phyloP scores from a whole-genome alignment of 2,888 invertebrate species.

The Pristionchus japonicus region DNA sequence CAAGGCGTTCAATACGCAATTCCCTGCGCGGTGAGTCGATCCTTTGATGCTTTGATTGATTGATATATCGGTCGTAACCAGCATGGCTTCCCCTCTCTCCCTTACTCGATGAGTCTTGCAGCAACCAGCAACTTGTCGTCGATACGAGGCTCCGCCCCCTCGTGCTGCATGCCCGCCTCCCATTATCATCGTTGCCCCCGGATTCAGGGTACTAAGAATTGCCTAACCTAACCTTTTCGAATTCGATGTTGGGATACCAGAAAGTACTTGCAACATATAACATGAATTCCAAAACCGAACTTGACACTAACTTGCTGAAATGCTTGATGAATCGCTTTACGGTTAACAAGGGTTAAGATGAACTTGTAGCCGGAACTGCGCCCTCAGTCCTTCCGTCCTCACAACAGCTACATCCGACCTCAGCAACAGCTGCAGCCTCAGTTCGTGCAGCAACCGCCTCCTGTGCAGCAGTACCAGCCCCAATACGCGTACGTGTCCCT shows the following conservation, averaged over 20 bases:
- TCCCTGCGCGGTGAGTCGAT: conserved; percentile 34
- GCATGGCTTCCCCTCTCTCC: neutral
- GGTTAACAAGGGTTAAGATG: neutral
- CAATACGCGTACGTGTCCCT: neutral
- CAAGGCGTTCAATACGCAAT: neutral
- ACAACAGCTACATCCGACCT: conserved; percentile 44
- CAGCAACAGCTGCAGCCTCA: neutral
- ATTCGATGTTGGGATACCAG: no score
- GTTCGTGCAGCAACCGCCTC: neutral
- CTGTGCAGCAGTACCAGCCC: neutral
- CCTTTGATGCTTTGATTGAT: neutral
- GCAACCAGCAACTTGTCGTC: conserved; percentile 32
- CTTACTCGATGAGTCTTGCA: conserved; percentile 2
- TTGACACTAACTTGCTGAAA: neutral
- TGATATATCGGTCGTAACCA: neutral
- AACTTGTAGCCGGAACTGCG: conserved; percentile 36
- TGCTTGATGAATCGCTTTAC: neutral
- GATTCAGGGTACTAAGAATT: conserved; percentile 32
- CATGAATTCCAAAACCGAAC: no score
- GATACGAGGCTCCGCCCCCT: conserved; percentile 39
- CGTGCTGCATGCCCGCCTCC: conserved; percentile 37
- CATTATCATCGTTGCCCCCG: conserved; percentile 44
- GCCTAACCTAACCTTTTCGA: neutral
- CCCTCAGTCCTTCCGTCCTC: conserved; percentile 22
- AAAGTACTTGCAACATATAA: no score